A percentile compares a stretch with the other conserved stretches of the same genome.
phyloP scores from a whole-genome alignment of 2,888 invertebrate species.

The Synergus itoensis region DNA sequence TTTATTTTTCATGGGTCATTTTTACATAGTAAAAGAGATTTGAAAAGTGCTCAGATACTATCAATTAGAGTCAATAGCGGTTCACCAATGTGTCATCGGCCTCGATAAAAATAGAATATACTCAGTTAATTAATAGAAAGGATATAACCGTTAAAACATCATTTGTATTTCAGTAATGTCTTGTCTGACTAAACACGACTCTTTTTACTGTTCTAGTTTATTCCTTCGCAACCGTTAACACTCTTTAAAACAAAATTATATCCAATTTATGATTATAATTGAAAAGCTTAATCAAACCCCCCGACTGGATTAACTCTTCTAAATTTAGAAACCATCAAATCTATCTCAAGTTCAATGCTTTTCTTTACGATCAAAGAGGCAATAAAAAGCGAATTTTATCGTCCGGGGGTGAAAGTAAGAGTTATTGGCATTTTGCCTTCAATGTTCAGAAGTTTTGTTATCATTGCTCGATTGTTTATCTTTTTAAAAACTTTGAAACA shows the following conservation, averaged over 20 bases:
- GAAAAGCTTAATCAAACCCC: neutral
- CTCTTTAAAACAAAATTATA: neutral
- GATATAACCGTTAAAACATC: neutral
- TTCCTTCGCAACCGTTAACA: neutral
- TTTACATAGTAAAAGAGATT: neutral
- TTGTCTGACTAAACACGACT: neutral
- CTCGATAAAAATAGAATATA: conserved; percentile 1
- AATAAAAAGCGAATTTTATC: neutral
- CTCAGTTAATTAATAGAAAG: neutral
- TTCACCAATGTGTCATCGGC: neutral
- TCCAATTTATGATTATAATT: neutral
- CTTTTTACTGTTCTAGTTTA: neutral
- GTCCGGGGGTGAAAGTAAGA: neutral
- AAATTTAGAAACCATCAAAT: neutral
- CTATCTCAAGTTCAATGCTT: neutral
- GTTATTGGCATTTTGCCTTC: neutral
- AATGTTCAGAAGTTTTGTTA: neutral
- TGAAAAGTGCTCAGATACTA: neutral
- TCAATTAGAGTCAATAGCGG: neutral
- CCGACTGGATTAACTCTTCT: neutral
- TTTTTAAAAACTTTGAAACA: neutral
- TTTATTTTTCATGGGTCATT: neutral
- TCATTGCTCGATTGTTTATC: neutral
- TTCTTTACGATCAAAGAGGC: neutral
- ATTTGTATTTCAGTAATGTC: neutral